Evolutionary conservation across 2,797 vertebrate genomes (phyloP), one percentile per base, ranked within the genome.

Genomic region (Merluccius polli): DNA sequence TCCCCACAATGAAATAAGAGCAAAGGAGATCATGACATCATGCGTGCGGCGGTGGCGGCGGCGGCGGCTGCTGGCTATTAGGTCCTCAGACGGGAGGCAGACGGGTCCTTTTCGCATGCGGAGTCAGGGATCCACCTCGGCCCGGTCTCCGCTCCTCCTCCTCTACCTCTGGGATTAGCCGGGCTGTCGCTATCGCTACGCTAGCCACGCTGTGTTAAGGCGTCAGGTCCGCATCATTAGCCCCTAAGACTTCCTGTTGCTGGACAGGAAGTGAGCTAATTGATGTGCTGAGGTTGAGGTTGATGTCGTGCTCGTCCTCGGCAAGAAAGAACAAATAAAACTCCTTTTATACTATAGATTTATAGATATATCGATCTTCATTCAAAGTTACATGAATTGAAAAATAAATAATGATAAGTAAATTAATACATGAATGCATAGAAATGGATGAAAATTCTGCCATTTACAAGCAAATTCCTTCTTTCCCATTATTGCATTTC

Each of bases 1-100:
- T 93, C 91, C 90, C 86, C 80, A 75, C 92, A 92, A 92, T 90
- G 83, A 91, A 91, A 92, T 91, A 91, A 91, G 89, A 92, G 87
- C 86, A 88, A 65, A 90, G 86, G 88, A 92, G 90, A 90, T 93
- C 93, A 65, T 92, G 75, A 70, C 74, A 75, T 85, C 90, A 90
- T 87, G 86, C 90, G 89, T 69, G 90, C 52, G 73, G 83, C 12
- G 24, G 24, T 24, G 59, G 11, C 10, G n/a, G 59, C 12, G 24
- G 24, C 59, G 59, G 11, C 10, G n/a, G 59, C 59, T 27, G 11
- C 59, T 65, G 6, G 7, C 59, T 65, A 29, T 65, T 65, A 65
- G 59, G 59, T 86, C 88, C 80, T 84, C 85, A 84, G 90, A 79
- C 82, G 31, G 78, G 27, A n/a, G n/a, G 68, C 38, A 67, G 78